phyloP scores from a whole-genome alignment of 2,888 invertebrate genomes.

The Chaetogeoica ovagalla region DNA sequence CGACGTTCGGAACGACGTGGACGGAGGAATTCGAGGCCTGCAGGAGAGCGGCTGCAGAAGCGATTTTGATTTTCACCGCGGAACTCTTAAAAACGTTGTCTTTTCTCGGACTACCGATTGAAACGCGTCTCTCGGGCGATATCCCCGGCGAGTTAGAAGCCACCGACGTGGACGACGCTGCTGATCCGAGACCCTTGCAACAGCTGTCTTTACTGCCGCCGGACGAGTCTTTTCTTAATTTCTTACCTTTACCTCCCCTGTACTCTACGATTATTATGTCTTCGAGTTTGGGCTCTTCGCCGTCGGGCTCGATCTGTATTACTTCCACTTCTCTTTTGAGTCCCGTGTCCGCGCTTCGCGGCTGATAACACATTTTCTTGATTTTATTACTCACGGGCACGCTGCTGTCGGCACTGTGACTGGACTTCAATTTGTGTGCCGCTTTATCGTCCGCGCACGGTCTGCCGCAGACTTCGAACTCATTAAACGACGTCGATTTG shows the following conservation, averaged over 20 bases:
- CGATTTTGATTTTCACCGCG: slow-evolving; percentile 34
- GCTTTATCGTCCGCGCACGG: slow-evolving; percentile 19
- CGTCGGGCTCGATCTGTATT: slow-evolving; percentile 57
- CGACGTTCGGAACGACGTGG: slow-evolving; percentile 37
- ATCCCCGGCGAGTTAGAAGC: slow-evolving; percentile 37
- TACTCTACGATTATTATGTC: slow-evolving; percentile 56
- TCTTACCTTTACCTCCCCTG: slow-evolving; percentile 55
- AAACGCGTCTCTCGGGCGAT: slow-evolving; percentile 28
- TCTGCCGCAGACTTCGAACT: slow-evolving; percentile 9
- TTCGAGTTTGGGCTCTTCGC: slow-evolving; percentile 53
- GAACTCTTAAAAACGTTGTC: slow-evolving; percentile 38
- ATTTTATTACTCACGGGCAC: slow-evolving; percentile 36
- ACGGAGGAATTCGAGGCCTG: slow-evolving; percentile 2
- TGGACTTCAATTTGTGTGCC: slow-evolving; percentile 30
- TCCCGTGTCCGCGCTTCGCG: slow-evolving; percentile 44
- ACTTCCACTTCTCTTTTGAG: slow-evolving; percentile 56
- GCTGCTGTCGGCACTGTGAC: slow-evolving; percentile 56
- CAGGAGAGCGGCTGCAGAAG: slow-evolving; percentile 28
- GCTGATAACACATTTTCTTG: slow-evolving; percentile 45
- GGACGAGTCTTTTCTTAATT: slow-evolving; percentile 52
- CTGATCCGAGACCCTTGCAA: slow-evolving; percentile 22
- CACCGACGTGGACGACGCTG: slow-evolving; percentile 25
- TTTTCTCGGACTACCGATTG: slow-evolving; percentile 3
- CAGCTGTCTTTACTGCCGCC: slow-evolving; percentile 31
- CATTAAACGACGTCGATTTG: slow-evolving; percentile 46